phyloP scores from a whole-genome alignment of 2,797 vertebrate genomes.

The Hyperoplus immaculatus region DNA sequence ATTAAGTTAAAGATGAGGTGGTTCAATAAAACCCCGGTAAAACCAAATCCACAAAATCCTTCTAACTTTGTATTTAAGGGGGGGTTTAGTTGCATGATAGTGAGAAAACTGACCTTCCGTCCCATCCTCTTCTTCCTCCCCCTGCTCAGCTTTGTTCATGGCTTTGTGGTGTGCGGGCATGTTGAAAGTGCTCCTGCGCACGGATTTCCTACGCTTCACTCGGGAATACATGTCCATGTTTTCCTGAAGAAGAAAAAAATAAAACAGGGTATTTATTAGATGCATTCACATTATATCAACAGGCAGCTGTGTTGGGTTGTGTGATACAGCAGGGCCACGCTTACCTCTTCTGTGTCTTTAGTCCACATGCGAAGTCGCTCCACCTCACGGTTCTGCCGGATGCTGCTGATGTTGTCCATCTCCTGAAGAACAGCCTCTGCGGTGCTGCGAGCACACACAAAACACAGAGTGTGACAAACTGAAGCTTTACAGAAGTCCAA shows the following conservation, averaged over 20 bases:
- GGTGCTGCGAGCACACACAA: conserved; percentile 84
- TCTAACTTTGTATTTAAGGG: too few species aligned
- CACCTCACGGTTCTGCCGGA: conserved; percentile 95
- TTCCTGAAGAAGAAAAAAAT: conserved; percentile 84
- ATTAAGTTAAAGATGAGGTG: background rate
- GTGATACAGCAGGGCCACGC: conserved; percentile 28
- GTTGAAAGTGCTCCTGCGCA: conserved; percentile 94
- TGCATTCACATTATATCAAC: background rate
- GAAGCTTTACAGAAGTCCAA: conserved; percentile 6
- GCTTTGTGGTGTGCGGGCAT: conserved; percentile 96
- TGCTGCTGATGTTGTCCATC: conserved; percentile 99
- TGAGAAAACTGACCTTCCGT: conserved; percentile 78
- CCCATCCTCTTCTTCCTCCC: conserved; percentile 94
- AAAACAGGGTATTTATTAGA: conserved; percentile 24
- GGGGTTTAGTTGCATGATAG: background rate
- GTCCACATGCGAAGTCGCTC: conserved; percentile 99
- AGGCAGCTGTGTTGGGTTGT: background rate
- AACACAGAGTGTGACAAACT: background rate
- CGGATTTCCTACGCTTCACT: conserved; percentile 96
- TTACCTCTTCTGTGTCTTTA: conserved; percentile 95
- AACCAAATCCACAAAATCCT: too few species aligned
- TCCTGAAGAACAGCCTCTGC: conserved; percentile 99
- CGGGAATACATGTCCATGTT: conserved; percentile 99
- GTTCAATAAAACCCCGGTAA: background rate
- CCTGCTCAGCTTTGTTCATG: conserved; percentile 91